Percentiles rank a stretch among this genome's conserved stretches.
Conservation (phyloP, 2,797 vertebrate species). For the Cossypha heuglini region DNA sequence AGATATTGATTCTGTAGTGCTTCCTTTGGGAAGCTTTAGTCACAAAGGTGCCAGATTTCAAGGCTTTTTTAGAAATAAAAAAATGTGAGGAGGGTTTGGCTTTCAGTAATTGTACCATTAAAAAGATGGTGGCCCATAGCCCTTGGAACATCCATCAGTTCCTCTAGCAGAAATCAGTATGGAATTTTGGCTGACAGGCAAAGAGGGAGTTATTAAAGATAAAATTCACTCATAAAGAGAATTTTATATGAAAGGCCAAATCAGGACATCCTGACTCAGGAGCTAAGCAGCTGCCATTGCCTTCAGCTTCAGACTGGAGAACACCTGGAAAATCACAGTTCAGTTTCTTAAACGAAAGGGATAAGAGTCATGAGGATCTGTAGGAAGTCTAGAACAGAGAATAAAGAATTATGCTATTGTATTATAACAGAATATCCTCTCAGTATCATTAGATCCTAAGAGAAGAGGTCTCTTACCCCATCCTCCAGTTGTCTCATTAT, state of each 20-base stretch:
- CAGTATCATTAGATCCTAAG: neutral
- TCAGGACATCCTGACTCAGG: neutral
- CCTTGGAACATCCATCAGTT: neutral
- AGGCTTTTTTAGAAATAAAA: neutral
- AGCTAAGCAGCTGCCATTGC: neutral
- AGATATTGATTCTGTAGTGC: neutral
- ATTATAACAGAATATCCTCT: neutral
- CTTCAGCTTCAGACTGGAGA: neutral
- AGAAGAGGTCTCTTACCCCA: neutral
- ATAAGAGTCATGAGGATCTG: neutral
- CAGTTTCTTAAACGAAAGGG: neutral
- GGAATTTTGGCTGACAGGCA: neutral
- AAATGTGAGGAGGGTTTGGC: neutral
- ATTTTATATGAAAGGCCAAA: neutral
- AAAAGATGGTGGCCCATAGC: neutral
- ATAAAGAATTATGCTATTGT: neutral
- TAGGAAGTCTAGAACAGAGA: neutral
- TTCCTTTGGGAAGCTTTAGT: slow-evolving; percentile 1
- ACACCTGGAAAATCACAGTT: neutral
- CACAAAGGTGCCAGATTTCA: neutral
- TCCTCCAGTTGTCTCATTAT: neutral
- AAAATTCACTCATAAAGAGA: neutral
- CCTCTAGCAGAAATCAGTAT: neutral
- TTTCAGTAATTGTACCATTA: neutral
- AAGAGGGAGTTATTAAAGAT: neutral